Evolutionary conservation across 1,140 invertebrate species (phyloP), one percentile per base, ranked within the genome.

Genomic region (Drosophila watanabei): DNA sequence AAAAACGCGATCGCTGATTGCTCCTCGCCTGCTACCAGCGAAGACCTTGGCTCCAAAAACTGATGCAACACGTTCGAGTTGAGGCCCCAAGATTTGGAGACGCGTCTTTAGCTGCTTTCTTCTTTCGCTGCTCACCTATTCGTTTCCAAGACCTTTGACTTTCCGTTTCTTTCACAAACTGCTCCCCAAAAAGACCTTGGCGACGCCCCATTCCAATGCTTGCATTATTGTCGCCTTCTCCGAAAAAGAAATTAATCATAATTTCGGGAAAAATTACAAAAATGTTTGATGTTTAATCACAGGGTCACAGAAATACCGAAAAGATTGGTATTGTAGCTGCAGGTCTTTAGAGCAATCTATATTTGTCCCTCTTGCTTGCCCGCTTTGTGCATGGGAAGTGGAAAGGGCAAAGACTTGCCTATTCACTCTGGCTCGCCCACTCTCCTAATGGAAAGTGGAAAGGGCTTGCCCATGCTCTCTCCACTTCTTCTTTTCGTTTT

Each of bases 21-120:
- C 52, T 37, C 32, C 58, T 82, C 62, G 68, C 85, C 85, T 89
- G 84, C 51, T 89, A 64, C 54, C 45, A 41, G 39, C 56, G 59
- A 68, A 89, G 68, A 70, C 73, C 65, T 77, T 88, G 60, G 83
- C 84, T 89, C 85, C 83, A 88, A 83, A 46, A 65, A 65, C 51
- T n/a, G 75, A 54, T 9, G 39, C 41, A 43, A 39, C 24, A 16
- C 14, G 24, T 5, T n/a, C 0, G 18, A 9, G 41, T 30, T 43
- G 18, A 33, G 48, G 33, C 66, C 48, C 60, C 77, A 57, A 51
- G 28, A 39, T 62, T 58, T 62, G 46, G 14, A 45, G 52, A 54
- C 61, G 11, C 37, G 30, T 72, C 37, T 37, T 43, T 14, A 4
- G 20, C 16, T 33, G 37, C 43, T 16, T 54, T 18, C 66, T 73